Conservation (phyloP, 1,140 invertebrate genomes). For the Tetragnatha versicolor region DNA sequence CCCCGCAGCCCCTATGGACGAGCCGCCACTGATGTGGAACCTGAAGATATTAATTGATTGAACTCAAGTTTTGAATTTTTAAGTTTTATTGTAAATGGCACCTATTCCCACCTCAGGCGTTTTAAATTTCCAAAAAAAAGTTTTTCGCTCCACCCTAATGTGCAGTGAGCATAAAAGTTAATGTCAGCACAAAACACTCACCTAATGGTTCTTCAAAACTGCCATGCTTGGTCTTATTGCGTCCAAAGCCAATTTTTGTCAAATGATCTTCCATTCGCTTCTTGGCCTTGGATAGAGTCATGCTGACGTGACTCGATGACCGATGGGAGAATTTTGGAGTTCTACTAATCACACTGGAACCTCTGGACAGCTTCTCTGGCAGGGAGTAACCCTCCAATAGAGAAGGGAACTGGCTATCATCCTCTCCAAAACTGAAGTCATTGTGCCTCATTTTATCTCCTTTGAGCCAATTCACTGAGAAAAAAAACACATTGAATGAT, state of each 20-base stretch:
- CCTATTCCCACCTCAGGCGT: no score
- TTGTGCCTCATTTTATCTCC: constrained; percentile 56
- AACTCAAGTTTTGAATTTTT: no score
- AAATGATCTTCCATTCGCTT: constrained; percentile 85
- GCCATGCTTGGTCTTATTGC: constrained; percentile 81
- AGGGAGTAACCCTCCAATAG: constrained; percentile 48
- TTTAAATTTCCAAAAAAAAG: no score
- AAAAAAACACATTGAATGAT: neutral
- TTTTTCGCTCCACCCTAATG: no score
- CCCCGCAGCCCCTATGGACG: no score
- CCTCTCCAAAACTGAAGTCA: constrained; percentile 56
- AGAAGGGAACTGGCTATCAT: constrained; percentile 56
- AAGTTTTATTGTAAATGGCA: no score
- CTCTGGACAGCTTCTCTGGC: constrained; percentile 47
- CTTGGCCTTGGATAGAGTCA: constrained; percentile 79
- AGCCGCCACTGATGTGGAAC: no score
- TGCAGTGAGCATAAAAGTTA: no score
- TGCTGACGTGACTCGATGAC: constrained; percentile 67
- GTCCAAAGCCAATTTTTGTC: constrained; percentile 67
- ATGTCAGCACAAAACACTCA: constrained; percentile 60
- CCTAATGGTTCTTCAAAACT: constrained; percentile 83
- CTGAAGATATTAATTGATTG: no score
- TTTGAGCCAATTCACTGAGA: constrained; percentile 69
- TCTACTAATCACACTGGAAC: constrained; percentile 52
- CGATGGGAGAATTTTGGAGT: constrained; percentile 57